Conservation (phyloP, 1,140 invertebrate species). For the Chironomus striatipennis region DNA sequence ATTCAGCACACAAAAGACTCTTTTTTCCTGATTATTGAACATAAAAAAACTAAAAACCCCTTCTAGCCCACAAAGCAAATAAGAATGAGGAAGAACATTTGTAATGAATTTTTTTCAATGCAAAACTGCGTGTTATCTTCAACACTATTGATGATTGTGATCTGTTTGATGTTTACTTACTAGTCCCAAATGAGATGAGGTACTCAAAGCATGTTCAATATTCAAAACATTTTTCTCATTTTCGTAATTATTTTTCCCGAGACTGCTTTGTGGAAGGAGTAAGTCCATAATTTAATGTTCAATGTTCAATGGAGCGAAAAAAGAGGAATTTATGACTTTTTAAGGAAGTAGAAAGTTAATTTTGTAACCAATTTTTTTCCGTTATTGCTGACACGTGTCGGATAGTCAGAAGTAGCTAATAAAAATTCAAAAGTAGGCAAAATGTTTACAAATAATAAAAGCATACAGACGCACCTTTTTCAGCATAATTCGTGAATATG, state of each 20-base stretch:
- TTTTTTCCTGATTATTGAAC: background rate
- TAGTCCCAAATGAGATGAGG: background rate
- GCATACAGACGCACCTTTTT: background rate
- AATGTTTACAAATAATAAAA: constrained; percentile 1
- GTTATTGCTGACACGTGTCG: background rate
- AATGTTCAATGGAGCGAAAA: background rate
- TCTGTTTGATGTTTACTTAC: constrained; percentile 10
- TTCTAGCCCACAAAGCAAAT: background rate
- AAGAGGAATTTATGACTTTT: constrained; percentile 1
- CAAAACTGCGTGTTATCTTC: constrained; percentile 1
- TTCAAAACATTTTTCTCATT: background rate
- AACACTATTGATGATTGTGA: background rate
- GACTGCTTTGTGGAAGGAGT: background rate
- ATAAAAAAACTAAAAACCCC: background rate
- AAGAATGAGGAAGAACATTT: no score
- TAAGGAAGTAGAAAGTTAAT: constrained; percentile 3
- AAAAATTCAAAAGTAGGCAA: background rate
- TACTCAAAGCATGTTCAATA: no score
- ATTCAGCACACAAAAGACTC: background rate
- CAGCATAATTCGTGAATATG: background rate
- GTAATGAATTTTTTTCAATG: background rate
- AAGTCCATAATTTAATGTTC: background rate
- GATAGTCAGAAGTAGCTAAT: background rate
- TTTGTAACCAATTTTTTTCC: background rate
- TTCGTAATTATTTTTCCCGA: background rate